These are phyloP conservation scores for Hirtodrosophila trivittata DNA, from an alignment of 2,888 invertebrate species.

Conservation along the genomic window DNA sequence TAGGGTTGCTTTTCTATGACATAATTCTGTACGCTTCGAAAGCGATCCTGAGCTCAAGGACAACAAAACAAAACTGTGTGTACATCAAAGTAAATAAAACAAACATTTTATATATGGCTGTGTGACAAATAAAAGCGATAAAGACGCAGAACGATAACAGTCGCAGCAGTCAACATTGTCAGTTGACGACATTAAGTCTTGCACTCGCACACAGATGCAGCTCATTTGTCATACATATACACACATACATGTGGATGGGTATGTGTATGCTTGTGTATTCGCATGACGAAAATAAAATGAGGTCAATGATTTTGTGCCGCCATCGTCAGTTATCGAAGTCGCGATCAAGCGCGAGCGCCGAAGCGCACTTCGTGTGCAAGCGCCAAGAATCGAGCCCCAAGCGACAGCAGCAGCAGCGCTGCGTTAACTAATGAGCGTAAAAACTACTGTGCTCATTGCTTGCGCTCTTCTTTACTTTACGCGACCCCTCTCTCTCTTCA, in stretches of 20 bases:
- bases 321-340: constrained; percentile 65
- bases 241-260: constrained; percentile 6
- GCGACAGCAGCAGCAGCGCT: constrained; percentile 14
- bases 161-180: constrained; percentile 34
- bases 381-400: constrained; percentile 52
- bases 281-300: constrained; percentile 77
- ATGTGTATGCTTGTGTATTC: constrained; percentile 41
- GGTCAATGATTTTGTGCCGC: constrained; percentile 78
- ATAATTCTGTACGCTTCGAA: constrained; percentile 38
- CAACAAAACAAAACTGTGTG: constrained; percentile 31
- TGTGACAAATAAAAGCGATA: constrained; percentile 45
- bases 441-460: constrained; percentile 25
- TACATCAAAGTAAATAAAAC: constrained; percentile 12
- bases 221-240: constrained; percentile 32
- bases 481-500: constrained; percentile 23
- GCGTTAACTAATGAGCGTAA: constrained; percentile 55
- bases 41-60: constrained; percentile 66
- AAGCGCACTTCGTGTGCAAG: constrained; percentile 64
- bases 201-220: constrained; percentile 57
- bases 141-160: constrained; percentile 61
- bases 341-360: constrained; percentile 59
- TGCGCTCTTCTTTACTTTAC: constrained; percentile 15
- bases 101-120: constrained; percentile 12
- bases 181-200: constrained; percentile 31
- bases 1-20: constrained; percentile 56